A percentile compares a stretch with the other conserved stretches of the same genome.
Evolutionary conservation across 2,888 invertebrate genomes (phyloP).

Genomic region (Lissocephala sabroskyi): DNA sequence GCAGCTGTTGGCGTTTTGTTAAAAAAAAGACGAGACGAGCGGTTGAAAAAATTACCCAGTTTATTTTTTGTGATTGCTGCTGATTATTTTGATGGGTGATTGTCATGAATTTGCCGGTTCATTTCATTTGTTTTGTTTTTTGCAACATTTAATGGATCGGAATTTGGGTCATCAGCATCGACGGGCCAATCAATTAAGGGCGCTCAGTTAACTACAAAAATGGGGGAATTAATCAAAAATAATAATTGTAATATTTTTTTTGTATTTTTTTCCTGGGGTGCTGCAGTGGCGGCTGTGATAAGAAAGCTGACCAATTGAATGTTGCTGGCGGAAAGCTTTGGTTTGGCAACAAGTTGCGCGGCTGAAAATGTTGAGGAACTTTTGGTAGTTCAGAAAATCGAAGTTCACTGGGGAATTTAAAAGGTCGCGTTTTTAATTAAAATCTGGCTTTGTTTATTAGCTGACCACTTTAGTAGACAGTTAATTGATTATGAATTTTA

Average conservation of each 20-base stretch:
- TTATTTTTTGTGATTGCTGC: conserved; percentile 38
- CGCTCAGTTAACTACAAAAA: conserved; percentile 22
- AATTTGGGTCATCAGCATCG: conserved; percentile 44
- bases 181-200: conserved; percentile 40
- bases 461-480: no score
- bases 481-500: no score
- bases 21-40: conserved; percentile 21
- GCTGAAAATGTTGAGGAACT: not conserved
- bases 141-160: conserved; percentile 29
- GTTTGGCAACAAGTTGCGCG: no score
- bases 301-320: conserved; percentile 4
- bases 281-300: conserved; percentile 2
- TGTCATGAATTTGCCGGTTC: conserved; percentile 30
- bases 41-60: conserved; percentile 17
- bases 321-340: not conserved
- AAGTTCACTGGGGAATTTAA: no score
- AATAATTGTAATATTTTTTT: not conserved
- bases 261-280: not conserved
- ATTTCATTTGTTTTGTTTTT: not conserved
- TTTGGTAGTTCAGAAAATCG: no score
- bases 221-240: not conserved
- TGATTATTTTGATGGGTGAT: conserved; percentile 47
- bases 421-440: no score
- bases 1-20: conserved; percentile 46
- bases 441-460: no score